Percentiles rank a stretch among this genome's conserved stretches.
Conservation (phyloP, 1,140 invertebrate species). For the Oncopeltus fasciatus region DNA sequence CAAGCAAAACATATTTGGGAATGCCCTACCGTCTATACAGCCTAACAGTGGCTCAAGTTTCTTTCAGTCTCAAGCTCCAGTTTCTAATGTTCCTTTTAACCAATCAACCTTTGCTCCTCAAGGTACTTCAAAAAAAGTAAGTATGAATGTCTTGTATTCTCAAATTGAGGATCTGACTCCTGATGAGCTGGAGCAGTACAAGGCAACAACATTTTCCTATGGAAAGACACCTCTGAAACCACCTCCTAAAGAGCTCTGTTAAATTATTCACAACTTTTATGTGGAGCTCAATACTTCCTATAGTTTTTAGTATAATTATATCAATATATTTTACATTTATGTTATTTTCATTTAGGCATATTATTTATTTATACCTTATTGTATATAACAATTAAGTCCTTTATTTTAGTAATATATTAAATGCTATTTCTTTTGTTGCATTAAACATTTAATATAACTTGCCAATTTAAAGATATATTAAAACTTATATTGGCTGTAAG, state of each 20-base stretch:
- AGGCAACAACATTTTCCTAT: conserved; percentile 16
- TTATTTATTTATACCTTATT: too few relatives aligned
- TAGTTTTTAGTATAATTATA: too few relatives aligned
- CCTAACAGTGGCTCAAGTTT: neutral
- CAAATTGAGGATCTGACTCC: conserved; percentile 12
- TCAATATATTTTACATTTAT: too few relatives aligned
- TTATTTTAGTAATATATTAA: too few relatives aligned
- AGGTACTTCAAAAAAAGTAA: neutral
- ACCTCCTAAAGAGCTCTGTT: conserved; percentile 18
- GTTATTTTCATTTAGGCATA: too few relatives aligned
- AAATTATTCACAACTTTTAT: too few relatives aligned
- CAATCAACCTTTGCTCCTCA: neutral
- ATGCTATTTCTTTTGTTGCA: too few relatives aligned
- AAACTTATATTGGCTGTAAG: too few relatives aligned
- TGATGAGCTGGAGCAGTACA: conserved; percentile 18
- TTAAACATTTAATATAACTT: too few relatives aligned
- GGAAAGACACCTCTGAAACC: conserved; percentile 17
- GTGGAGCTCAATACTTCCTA: too few relatives aligned
- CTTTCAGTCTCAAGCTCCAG: neutral
- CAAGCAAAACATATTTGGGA: neutral
- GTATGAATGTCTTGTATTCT: conserved; percentile 11
- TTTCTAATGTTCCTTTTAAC: neutral
- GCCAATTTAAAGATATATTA: too few relatives aligned
- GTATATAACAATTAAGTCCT: too few relatives aligned
- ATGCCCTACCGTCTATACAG: neutral